Percentiles rank a stretch among this genome's conserved stretches.
Conservation (phyloP, 1,140 invertebrate species). For the Diorhabda elongata region DNA sequence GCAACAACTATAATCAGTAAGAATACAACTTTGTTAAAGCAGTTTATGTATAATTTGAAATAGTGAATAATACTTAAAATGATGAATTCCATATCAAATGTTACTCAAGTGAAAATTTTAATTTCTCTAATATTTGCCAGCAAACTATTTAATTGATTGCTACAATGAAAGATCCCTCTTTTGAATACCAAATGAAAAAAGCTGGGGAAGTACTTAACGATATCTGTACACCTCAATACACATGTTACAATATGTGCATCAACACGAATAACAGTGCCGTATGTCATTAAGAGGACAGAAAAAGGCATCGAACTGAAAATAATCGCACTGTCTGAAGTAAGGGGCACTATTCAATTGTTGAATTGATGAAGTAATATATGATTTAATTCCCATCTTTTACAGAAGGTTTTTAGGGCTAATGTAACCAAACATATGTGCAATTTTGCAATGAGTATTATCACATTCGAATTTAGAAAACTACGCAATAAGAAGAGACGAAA, state of each 20-base stretch:
- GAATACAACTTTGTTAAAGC: too few species aligned
- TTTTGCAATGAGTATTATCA: too few species aligned
- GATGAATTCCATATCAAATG: too few species aligned
- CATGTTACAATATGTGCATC: slow-evolving; percentile 25
- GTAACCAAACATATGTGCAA: background rate
- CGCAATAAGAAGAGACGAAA: too few species aligned
- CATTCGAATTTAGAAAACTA: too few species aligned
- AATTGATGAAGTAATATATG: background rate
- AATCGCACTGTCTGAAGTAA: slow-evolving; percentile 24
- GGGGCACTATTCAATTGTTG: slow-evolving; percentile 12
- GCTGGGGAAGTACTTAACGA: slow-evolving; percentile 18
- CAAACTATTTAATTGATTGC: too few species aligned
- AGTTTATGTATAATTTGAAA: too few species aligned
- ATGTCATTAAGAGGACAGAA: slow-evolving; percentile 26
- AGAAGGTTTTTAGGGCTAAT: background rate
- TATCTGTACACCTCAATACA: slow-evolving; percentile 22
- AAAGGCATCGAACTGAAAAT: slow-evolving; percentile 33
- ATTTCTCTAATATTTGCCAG: too few species aligned
- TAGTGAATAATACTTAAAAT: too few species aligned
- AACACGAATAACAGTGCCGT: slow-evolving; percentile 15
- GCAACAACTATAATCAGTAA: too few species aligned
- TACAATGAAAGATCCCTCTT: background rate
- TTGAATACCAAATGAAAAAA: slow-evolving; percentile 14
- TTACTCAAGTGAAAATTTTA: too few species aligned
- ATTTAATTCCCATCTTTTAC: slow-evolving; percentile 6